Evolutionary conservation across 2,113 vertebrate genomes (phyloP), one percentile per base, ranked within the genome.

Genomic region (Coregonus clupeaformis): DNA sequence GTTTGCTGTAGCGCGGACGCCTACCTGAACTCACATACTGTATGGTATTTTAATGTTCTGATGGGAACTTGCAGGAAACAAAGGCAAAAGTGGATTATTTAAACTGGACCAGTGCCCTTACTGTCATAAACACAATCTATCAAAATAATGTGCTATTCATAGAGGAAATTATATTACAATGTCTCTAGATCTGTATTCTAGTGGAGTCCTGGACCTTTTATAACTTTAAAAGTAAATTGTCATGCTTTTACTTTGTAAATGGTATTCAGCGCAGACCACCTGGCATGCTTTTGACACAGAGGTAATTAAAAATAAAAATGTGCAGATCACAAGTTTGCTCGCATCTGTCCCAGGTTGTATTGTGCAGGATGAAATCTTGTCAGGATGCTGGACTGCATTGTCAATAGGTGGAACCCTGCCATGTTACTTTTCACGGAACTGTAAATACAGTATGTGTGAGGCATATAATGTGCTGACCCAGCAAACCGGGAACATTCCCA

Each of bases 261-360:
- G 2, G 70, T 75, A 66, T 77, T 80, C 76, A 60, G 59, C 32
- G 32, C 60, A 52, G 77, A 72, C 80, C 81, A 82, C 80, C 81
- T 74, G 73, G 59, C 36, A 73, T 3, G 62, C 59, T 47, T 67
- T 71, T 84, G 55, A 73, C 55, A 77, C 71, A 32, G 5, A 52
- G 72, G 72, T 74, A 86, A 87, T 79, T 59, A 82, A 84, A 75
- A 78, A 69, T 71, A 81, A 86, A 84, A 76, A 83, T 74, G 79
- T 64, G 68, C 62, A 75, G 70, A 86, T 85, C 81, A 81, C 32
- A 65, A 68, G 45, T 88, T 70, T 80, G 77, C 82, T 74, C 67
- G 68, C 77, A 78, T 29, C 75, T 76, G 18, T 80, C 74, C 68
- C 78, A 82, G 63, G 36, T 73, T 88, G 75, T 75, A 82, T 82